A percentile compares a stretch with the other conserved stretches of the same genome.
phyloP scores from a whole-genome alignment of 2,888 invertebrate species.

The Trissolcus brochymenae region DNA sequence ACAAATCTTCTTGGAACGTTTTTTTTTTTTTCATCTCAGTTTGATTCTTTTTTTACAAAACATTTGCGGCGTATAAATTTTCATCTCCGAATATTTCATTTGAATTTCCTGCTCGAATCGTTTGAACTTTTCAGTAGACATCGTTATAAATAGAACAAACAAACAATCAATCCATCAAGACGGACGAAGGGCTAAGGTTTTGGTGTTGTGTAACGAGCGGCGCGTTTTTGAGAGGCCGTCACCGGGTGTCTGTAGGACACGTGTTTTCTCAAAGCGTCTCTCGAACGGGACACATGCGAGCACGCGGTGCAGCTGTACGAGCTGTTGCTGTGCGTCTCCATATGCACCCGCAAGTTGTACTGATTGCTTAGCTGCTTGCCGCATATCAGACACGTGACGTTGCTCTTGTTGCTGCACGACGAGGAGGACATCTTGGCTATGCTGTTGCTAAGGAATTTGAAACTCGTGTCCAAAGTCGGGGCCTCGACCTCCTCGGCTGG shows the following conservation, averaged over 20 bases:
- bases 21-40: constrained; percentile 51
- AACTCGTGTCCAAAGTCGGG: constrained; percentile 67
- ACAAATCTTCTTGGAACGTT: constrained; percentile 65
- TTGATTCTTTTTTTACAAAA: not conserved
- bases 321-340: constrained; percentile 93
- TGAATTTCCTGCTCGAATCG: too few species aligned
- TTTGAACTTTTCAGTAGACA: not conserved
- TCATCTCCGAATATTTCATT: too few species aligned
- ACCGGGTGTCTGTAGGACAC: constrained; percentile 91
- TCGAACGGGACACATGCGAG: constrained; percentile 90
- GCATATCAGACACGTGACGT: constrained; percentile 88
- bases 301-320: constrained; percentile 92
- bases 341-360: constrained; percentile 91
- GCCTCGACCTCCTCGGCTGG: constrained; percentile 61
- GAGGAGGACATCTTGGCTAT: constrained; percentile 61
- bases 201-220: constrained; percentile 66
- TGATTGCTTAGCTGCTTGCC: constrained; percentile 93
- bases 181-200: constrained; percentile 64
- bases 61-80: too few species aligned
- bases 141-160: too few species aligned
- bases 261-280: constrained; percentile 91
- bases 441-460: constrained; percentile 66
- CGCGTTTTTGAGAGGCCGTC: constrained; percentile 76
- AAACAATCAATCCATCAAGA: too few species aligned
- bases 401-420: constrained; percentile 72